Base-by-base conservation (phyloP, 2,113 vertebrate species). In the Oncorhynchus kisutch region DNA sequence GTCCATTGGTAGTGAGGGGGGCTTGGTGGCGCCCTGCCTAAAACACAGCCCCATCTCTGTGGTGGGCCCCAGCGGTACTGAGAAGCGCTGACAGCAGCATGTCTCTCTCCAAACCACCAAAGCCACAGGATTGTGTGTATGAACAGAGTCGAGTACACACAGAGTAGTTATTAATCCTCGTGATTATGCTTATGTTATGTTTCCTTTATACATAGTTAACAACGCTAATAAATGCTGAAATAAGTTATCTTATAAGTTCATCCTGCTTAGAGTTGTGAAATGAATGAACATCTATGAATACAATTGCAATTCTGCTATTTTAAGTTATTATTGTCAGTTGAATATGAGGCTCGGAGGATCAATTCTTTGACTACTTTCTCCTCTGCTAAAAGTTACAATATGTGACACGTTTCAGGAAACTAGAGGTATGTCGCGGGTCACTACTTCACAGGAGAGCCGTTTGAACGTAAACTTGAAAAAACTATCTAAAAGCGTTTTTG, bases 31-130 rank as follows among this genome's bases (percentile, higher is more conserved):
- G 1, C 5, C 16, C 16, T 18, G 11, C 67, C 18, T 20, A 69
- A 29, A 18, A 16, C 73, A 74, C 34, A 16, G 62, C 68, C n/a
- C 48, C 27, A 29, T 31, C 66, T 29, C 29, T 18, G 5, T 18
- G 20, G 25, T 66, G 67, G 22, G 74, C 79, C 73, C 39, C 77
- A 39, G 76, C 22, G 29, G 78, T 79, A 70, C 67, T 0, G 25
- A 54, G 77, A 82, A 87, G 86, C 82, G 89, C 90, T 91, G 86
- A 91, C 88, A 88, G 81, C 60, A 76, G 75, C 78, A 31, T 4
- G 34, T 73, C 24, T 7, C 1, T 45, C 65, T 85, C 88, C 91
- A 82, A 74, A 85, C 85, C 88, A 62, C 73, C 59, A 25, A 68
- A 68, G 64, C 76, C 89, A 68, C 91, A 86, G 88, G 86, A 88